Evolutionary conservation across 2,888 invertebrate genomes (phyloP).

Genomic region (Antitype chi): DNA sequence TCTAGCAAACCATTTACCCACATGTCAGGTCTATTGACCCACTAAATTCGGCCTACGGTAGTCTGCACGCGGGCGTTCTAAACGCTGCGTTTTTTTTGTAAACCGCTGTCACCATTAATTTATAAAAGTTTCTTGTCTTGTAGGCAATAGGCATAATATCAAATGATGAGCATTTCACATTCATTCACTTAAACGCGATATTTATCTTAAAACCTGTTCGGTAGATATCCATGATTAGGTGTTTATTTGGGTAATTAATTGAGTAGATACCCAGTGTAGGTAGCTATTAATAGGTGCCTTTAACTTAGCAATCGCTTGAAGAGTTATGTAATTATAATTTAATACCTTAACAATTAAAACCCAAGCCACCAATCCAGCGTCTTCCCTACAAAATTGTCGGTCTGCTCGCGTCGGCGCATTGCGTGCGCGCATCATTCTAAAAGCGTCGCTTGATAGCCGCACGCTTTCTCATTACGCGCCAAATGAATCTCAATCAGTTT

Average conservation of each 20-base stretch:
- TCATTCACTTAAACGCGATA: neutral
- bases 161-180: neutral
- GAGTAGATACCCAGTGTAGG: neutral
- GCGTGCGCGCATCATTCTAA: slow-evolving; percentile 62
- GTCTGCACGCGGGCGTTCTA: slow-evolving; percentile 16
- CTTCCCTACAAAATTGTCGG: slow-evolving; percentile 44
- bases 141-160: neutral
- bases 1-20: slow-evolving; percentile 49
- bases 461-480: slow-evolving; percentile 69
- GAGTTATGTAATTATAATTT: slow-evolving; percentile 27
- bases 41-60: slow-evolving; percentile 32
- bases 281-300: neutral
- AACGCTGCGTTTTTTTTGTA: slow-evolving; percentile 40
- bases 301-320: neutral
- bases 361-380: slow-evolving; percentile 25
- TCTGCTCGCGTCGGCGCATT: slow-evolving; percentile 51
- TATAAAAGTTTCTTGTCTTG: neutral
- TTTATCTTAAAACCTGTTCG: slow-evolving; percentile 5
- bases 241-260: neutral
- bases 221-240: neutral
- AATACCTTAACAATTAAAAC: slow-evolving; percentile 38
- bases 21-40: slow-evolving; percentile 57
- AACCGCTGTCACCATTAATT: neutral
- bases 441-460: slow-evolving; percentile 59
- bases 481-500: slow-evolving; percentile 67